Conservation (phyloP, 2,797 vertebrate genomes). For the Geotrypetes seraphini region DNA sequence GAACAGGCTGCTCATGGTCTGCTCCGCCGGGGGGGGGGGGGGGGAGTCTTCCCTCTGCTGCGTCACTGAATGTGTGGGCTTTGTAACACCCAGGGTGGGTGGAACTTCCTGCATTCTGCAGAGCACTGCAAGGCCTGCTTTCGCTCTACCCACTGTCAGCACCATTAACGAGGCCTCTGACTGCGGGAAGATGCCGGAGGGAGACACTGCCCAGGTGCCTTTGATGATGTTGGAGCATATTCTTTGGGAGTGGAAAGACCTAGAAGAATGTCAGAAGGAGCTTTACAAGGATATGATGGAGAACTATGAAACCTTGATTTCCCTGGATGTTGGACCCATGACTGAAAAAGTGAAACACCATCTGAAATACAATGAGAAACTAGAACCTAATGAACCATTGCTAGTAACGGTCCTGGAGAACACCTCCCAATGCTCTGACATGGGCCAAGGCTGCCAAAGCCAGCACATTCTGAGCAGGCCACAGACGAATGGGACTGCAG, state of each 20-base stretch:
- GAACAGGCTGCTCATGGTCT: too few relatives aligned
- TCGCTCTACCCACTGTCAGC: too few relatives aligned
- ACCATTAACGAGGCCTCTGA: too few relatives aligned
- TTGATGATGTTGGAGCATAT: conserved; percentile 2
- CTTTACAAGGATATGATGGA: conserved; percentile 15
- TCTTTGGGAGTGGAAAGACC: conserved; percentile 10
- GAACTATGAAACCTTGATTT: conserved; percentile 8
- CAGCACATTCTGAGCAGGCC: background rate
- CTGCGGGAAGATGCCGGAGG: too few relatives aligned
- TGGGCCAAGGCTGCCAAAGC: background rate
- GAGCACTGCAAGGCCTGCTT: too few relatives aligned
- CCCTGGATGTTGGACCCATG: background rate
- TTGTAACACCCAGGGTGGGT: too few relatives aligned
- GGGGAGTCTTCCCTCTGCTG: too few relatives aligned
- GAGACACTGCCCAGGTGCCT: too few relatives aligned
- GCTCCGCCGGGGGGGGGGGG: too few relatives aligned
- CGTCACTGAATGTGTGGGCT: too few relatives aligned
- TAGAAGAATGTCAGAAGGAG: conserved; percentile 13
- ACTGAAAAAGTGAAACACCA: conserved; percentile 4
- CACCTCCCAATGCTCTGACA: background rate
- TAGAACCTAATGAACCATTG: background rate
- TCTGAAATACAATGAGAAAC: background rate
- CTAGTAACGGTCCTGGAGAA: background rate
- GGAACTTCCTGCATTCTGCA: too few relatives aligned
- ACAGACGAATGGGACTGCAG: background rate